These are phyloP conservation scores for Dicerorhinus sumatrensis DNA, from an alignment of 2,113 vertebrate species.

Conservation along the genomic window DNA sequence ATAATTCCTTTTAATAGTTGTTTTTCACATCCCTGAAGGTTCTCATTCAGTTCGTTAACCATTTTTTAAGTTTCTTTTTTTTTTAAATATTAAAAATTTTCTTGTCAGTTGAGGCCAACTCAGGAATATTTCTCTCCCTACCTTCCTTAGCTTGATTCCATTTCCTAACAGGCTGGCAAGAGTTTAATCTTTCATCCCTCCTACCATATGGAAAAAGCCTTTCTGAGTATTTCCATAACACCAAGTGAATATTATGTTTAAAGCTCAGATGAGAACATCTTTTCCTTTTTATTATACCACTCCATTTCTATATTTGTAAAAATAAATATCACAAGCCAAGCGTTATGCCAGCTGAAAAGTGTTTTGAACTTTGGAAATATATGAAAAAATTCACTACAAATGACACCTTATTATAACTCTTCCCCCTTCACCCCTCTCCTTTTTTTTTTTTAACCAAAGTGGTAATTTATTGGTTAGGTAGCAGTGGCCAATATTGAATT, in stretches of 20 bases:
- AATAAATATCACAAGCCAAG: constrained; percentile 61
- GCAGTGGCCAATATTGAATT: neutral
- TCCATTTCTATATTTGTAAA: constrained; percentile 64
- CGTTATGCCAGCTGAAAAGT: constrained; percentile 37
- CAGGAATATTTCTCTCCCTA: neutral
- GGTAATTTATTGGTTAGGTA: neutral
- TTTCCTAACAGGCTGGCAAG: constrained; percentile 49
- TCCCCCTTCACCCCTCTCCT: rapidly evolving
- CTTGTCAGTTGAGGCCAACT: neutral
- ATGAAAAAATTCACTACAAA: constrained; percentile 53
- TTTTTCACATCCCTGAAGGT: neutral
- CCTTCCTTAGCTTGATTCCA: constrained; percentile 1
- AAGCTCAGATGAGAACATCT: constrained; percentile 64
- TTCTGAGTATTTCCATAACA: constrained; percentile 64
- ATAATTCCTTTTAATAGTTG: neutral
- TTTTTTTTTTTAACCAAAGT: constrained; percentile 16
- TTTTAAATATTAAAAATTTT: constrained; percentile 15
- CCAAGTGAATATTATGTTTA: constrained; percentile 68
- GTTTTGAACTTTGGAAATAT: constrained; percentile 52
- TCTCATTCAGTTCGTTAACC: constrained; percentile 29
- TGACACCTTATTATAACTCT: neutral
- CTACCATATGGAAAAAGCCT: constrained; percentile 64
- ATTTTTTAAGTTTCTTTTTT: neutral
- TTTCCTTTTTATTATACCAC: constrained; percentile 60
- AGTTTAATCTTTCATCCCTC: constrained; percentile 7